Evolutionary conservation across 2,797 vertebrate species (phyloP).

Genomic region (Myotis myotis): DNA sequence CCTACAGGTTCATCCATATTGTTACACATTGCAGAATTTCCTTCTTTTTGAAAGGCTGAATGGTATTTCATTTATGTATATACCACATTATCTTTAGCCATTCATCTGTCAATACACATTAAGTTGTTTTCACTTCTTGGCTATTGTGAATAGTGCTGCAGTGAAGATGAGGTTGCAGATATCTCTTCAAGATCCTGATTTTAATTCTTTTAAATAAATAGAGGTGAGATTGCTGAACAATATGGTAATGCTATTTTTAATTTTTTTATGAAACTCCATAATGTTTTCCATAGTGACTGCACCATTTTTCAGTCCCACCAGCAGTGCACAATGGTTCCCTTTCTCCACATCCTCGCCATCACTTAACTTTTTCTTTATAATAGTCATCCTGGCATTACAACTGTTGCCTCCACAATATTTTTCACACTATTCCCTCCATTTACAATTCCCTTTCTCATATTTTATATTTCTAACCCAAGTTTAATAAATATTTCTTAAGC

Average conservation of each 20-base stretch:
- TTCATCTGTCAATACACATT: not conserved
- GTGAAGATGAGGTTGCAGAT: not conserved
- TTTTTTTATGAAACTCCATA: not conserved
- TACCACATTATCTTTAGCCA: not conserved
- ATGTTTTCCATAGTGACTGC: not conserved
- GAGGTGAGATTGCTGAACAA: not conserved
- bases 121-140: not conserved
- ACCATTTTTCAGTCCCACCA: not conserved
- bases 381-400: not conserved
- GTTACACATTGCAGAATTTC: not conserved
- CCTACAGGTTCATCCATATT: not conserved
- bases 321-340: not conserved
- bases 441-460: not conserved
- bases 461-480: not conserved
- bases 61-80: not conserved
- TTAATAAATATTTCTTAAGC: slow-evolving; percentile 36
- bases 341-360: not conserved
- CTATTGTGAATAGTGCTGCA: not conserved
- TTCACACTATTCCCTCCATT: not conserved
- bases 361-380: not conserved
- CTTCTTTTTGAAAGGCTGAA: not conserved
- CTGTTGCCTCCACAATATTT: not conserved
- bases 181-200: not conserved
- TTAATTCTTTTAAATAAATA: not conserved
- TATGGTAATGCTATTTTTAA: not conserved